Base-by-base conservation (phyloP, 2,113 vertebrate genomes). In the Circaetus cinerascens region DNA sequence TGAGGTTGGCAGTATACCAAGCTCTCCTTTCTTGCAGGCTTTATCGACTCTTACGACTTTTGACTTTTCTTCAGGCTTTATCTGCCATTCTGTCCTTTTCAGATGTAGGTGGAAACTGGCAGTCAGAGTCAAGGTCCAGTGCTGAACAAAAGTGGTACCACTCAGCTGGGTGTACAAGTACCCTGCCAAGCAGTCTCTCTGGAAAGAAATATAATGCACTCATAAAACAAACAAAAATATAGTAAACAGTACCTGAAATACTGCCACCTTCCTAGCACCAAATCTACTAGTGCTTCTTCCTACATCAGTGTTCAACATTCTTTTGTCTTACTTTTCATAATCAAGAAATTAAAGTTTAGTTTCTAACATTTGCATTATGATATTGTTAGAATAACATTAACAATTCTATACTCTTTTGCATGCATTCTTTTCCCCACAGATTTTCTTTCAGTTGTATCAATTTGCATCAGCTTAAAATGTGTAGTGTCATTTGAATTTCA, bases 381-480 rank as follows among this genome's bases (percentile, higher is more conserved):
- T 53, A n/a, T 11, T 85, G 36, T 57, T 60, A 81, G 18, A 72
- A 51, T 27, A 50, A 13, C 1, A 1, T 48, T 76, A 59, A 38
- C 14, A 48, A 3, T 71, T 69, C 21, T 77, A 4, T 46, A 30
- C 4, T 45, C 12, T 41, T 66, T 40, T 85, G n/a, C 29, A 15
- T 41, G 5, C 15, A 1, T 67, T 41, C 13, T 73, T 82, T 88
- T 50, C 69, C 29, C 30, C 18, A 18, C 11, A 36, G 30, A 23
- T 82, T 75, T 93, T 78, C 46, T 64, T 85, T 75, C 36, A 10
- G 13, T 19, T 75, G 2, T 86, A 32, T 76, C 63, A 80, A 4
- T 88, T 79, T 83, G 13, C 45, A 88, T 79, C 46, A 90, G 26
- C 23, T 74, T 73, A 57, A 90, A 92, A 90, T 25, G 19, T 40